A percentile compares a stretch with the other conserved stretches of the same genome.
These are phyloP conservation scores for Conger conger DNA, from an alignment of 2,113 vertebrate species.

Conservation along the genomic window DNA sequence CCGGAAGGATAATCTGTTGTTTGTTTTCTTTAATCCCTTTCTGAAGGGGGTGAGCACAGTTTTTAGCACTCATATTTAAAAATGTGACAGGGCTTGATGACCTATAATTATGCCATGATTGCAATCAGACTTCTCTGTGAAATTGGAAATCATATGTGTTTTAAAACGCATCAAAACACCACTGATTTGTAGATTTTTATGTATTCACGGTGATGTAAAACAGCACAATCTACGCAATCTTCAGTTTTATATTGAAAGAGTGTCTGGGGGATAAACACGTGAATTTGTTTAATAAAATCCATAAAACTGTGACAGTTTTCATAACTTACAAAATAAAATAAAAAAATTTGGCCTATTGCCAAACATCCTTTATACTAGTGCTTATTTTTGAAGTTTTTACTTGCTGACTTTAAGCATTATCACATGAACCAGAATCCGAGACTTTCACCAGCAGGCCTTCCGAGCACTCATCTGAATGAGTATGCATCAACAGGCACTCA, in stretches of 20 bases:
- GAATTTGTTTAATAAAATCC: neutral
- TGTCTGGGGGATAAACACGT: neutral
- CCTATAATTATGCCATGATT: neutral
- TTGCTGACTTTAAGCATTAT: neutral
- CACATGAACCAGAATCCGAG: constrained; percentile 1
- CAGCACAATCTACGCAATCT: neutral
- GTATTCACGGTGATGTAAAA: neutral
- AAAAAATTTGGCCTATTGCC: neutral
- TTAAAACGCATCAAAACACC: neutral
- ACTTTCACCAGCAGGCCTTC: neutral
- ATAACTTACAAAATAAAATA: neutral
- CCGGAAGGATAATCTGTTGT: neutral
- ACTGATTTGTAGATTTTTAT: neutral
- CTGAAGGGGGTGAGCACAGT: neutral
- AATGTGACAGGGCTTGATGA: neutral
- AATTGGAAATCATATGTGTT: neutral
- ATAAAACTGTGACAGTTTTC: neutral
- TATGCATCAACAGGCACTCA: neutral
- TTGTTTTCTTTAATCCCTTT: neutral
- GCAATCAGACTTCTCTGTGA: neutral
- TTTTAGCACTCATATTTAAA: neutral
- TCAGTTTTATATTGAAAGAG: neutral
- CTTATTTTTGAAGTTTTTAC: neutral
- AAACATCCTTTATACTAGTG: neutral
- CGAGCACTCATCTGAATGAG: neutral